Percentiles rank a stretch among this genome's conserved stretches.
Evolutionary conservation across 2,797 vertebrate genomes (phyloP).

Genomic region (Gephyroberyx darwinii): DNA sequence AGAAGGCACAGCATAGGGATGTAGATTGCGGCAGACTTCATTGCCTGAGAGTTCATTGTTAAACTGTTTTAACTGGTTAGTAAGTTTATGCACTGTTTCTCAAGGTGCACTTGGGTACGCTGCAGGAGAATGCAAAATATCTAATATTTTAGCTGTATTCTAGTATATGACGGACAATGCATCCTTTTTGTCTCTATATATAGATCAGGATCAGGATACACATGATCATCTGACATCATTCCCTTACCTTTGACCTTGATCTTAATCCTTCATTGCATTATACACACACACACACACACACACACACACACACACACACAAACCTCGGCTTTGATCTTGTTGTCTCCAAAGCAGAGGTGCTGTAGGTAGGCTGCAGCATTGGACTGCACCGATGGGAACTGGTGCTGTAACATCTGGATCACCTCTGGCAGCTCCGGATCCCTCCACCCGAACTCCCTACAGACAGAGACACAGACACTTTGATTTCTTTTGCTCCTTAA

Average conservation of each 20-base stretch:
- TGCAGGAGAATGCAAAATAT: constrained; percentile 10
- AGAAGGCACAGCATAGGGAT: constrained; percentile 31
- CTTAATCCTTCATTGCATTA: not conserved
- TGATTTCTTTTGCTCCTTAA: constrained; percentile 45
- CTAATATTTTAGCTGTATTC: constrained; percentile 4
- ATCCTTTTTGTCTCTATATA: too few relatives aligned
- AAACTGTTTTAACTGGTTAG: constrained; percentile 25
- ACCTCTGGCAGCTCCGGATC: constrained; percentile 99
- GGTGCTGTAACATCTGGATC: constrained; percentile 99
- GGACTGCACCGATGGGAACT: constrained; percentile 99
- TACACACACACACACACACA: constrained; percentile 9
- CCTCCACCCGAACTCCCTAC: constrained; percentile 98
- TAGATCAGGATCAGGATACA: too few relatives aligned
- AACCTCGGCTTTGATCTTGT: constrained; percentile 99
- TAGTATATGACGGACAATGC: too few relatives aligned
- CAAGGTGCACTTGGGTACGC: not conserved
- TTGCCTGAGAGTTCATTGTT: constrained; percentile 31
- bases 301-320: constrained; percentile 44
- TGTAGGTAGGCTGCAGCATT: constrained; percentile 98
- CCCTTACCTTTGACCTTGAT: too few relatives aligned
- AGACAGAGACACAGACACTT: constrained; percentile 50
- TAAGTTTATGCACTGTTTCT: constrained; percentile 19
- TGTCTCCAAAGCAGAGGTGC: constrained; percentile 98
- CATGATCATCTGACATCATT: too few relatives aligned
- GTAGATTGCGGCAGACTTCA: constrained; percentile 23